A percentile compares a stretch with the other conserved stretches of the same genome.
Conservation (phyloP, 2,797 vertebrate species). For the Clamator glandarius region DNA sequence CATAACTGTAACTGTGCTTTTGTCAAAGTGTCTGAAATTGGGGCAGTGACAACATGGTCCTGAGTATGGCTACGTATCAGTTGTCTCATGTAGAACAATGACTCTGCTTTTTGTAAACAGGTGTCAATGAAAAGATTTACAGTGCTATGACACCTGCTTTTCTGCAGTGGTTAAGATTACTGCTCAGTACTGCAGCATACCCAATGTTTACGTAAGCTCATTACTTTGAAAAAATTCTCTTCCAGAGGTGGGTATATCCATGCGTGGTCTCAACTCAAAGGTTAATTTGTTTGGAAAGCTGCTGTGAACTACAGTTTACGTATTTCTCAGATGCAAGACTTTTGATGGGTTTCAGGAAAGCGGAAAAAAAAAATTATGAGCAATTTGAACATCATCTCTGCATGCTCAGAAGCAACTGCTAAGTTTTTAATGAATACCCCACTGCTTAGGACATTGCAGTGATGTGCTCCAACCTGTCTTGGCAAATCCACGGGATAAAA, state of each 20-base stretch:
- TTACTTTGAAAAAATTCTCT: not conserved
- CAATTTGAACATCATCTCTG: not conserved
- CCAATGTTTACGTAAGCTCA: not conserved
- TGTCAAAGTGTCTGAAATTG: not conserved
- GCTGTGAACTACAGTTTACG: not conserved
- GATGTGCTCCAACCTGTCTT: no score
- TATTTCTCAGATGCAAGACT: not conserved
- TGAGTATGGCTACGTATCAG: not conserved
- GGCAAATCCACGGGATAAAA: no score
- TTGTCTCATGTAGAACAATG: not conserved
- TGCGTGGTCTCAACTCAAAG: constrained; percentile 7
- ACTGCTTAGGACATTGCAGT: no score
- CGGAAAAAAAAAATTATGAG: not conserved
- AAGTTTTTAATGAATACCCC: not conserved
- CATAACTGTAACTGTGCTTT: not conserved
- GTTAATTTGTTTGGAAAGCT: constrained; percentile 51
- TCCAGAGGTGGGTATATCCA: not conserved
- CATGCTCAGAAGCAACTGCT: not conserved
- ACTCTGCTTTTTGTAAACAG: not conserved
- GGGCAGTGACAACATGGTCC: not conserved
- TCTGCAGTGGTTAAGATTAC: not conserved
- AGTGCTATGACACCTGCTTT: not conserved
- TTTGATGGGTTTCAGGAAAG: not conserved
- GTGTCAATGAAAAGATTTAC: not conserved
- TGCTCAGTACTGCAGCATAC: not conserved